These are phyloP conservation scores for Teleogryllus oceanicus DNA, from an alignment of 2,888 invertebrate genomes.

Conservation along the genomic window DNA sequence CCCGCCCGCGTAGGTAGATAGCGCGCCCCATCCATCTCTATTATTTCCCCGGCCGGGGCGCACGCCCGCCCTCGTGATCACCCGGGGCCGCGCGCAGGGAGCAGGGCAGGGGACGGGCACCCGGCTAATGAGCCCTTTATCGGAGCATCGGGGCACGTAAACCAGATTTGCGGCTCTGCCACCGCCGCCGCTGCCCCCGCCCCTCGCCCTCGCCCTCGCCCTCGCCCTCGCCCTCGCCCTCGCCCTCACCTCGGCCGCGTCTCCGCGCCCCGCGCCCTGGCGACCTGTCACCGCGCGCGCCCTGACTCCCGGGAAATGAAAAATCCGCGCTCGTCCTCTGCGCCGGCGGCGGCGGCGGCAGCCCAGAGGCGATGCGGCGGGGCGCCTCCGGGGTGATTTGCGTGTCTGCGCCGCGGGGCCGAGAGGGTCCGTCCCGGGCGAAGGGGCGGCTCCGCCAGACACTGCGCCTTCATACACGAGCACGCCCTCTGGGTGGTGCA, in stretches of 20 bases:
- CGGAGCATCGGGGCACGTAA: slow-evolving; percentile 51
- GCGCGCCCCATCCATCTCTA: slow-evolving; percentile 28
- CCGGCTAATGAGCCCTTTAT: slow-evolving; percentile 52
- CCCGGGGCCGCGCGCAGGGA: background rate
- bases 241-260: background rate
- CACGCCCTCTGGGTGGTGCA: no score
- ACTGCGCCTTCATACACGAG: background rate
- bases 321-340: background rate
- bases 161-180: slow-evolving; percentile 46
- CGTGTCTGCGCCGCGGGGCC: background rate
- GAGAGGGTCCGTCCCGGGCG: background rate
- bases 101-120: background rate
- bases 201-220: background rate
- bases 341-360: background rate
- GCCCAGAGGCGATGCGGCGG: background rate
- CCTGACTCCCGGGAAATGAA: no score
- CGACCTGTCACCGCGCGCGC: no score
- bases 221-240: background rate
- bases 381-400: background rate
- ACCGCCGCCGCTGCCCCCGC: slow-evolving; percentile 35
- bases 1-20: slow-evolving; percentile 43
- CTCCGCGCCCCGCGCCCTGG: no score
- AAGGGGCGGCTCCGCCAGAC: background rate
- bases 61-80: background rate
- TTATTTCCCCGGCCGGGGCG: slow-evolving; percentile 26